Evolutionary conservation across 2,797 vertebrate species (phyloP).

Genomic region (Numenius phaeopus): DNA sequence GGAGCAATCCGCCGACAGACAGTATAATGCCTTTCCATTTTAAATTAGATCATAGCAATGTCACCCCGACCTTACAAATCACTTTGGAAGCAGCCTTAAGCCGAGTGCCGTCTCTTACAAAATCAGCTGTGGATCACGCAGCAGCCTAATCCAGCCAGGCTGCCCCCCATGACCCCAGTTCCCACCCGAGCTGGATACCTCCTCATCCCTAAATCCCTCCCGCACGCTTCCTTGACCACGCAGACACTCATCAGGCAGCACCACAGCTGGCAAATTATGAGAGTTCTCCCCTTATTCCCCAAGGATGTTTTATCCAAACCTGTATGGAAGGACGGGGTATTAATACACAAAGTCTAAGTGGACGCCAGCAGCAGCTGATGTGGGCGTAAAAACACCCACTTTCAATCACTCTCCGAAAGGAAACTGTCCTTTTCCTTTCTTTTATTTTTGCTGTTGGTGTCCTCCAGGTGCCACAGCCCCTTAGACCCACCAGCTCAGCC

Average conservation of each 20-base stretch:
- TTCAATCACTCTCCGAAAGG: rapidly evolving
- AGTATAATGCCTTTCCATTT: neutral
- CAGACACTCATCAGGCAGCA: neutral
- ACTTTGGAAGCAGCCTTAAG: slow-evolving; percentile 17
- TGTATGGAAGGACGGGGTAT: rapidly evolving
- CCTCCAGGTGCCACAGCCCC: neutral
- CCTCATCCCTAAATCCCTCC: neutral
- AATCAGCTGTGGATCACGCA: rapidly evolving
- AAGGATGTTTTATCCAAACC: neutral
- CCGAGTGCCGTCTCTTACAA: neutral
- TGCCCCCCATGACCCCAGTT: neutral
- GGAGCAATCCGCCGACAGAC: neutral
- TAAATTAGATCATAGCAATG: neutral
- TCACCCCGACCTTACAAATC: slow-evolving; percentile 13
- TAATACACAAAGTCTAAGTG: neutral
- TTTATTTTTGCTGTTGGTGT: neutral
- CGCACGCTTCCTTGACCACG: rapidly evolving
- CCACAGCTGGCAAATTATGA: rapidly evolving
- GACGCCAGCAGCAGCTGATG: neutral
- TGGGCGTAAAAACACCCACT: rapidly evolving
- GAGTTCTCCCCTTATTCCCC: rapidly evolving
- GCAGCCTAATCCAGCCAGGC: neutral
- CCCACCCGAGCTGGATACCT: neutral
- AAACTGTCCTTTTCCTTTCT: neutral
- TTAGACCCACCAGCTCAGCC: neutral